A percentile compares a stretch with the other conserved stretches of the same genome.
Evolutionary conservation across 2,113 vertebrate species (phyloP).

Genomic region (Lipotes vexillifer): DNA sequence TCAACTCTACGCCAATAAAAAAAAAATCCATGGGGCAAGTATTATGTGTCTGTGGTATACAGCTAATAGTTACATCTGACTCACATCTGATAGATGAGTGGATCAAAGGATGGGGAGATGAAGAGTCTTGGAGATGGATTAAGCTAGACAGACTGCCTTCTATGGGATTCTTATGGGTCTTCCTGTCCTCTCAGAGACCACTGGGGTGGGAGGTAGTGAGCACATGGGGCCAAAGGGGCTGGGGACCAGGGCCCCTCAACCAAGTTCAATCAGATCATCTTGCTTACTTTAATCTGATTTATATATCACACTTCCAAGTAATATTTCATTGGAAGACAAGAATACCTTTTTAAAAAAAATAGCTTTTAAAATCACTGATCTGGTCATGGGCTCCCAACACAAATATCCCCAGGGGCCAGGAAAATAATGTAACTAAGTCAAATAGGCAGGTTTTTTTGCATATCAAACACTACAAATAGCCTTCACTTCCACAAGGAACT

Average conservation of each 20-base stretch:
- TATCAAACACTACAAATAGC: background rate
- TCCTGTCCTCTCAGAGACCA: background rate
- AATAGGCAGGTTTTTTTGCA: background rate
- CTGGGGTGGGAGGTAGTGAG: accelerated
- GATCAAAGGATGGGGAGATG: background rate
- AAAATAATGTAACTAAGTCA: background rate
- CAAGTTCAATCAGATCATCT: background rate
- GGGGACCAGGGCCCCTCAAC: background rate
- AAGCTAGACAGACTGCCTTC: background rate
- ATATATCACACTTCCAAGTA: background rate
- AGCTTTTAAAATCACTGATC: background rate
- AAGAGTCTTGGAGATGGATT: background rate
- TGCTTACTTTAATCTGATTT: background rate
- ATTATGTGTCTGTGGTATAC: background rate
- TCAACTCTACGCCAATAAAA: background rate
- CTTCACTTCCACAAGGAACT: background rate
- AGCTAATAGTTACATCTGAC: background rate
- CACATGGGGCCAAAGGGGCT: background rate
- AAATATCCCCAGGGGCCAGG: background rate
- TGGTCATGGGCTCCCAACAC: background rate
- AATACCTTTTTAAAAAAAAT: background rate
- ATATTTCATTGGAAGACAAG: background rate
- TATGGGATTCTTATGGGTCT: background rate
- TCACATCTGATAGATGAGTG: background rate
- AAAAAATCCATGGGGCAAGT: background rate